phyloP scores from a whole-genome alignment of 2,888 invertebrate species.

The Dendrolimus houi region DNA sequence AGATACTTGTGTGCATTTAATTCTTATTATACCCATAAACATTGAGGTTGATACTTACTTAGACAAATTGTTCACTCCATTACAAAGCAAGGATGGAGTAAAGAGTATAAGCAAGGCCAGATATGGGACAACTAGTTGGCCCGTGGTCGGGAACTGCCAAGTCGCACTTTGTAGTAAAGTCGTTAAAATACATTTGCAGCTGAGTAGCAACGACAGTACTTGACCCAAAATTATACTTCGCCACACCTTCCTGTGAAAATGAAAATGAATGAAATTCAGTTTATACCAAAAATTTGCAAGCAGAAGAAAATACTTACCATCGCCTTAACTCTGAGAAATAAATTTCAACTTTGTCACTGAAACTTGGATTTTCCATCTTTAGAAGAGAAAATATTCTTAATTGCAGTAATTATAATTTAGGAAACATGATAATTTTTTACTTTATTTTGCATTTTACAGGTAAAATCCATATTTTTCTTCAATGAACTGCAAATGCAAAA shows the following conservation, averaged over 20 bases:
- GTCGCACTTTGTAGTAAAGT: conserved; percentile 82
- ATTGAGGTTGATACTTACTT: conserved; percentile 61
- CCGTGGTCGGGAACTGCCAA: conserved; percentile 85
- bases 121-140: conserved; percentile 89
- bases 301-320: conserved; percentile 71
- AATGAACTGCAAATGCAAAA: conserved; percentile 19
- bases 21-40: no score
- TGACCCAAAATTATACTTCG: conserved; percentile 84
- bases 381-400: background rate
- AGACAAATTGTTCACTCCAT: conserved; percentile 79
- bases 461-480: conserved; percentile 19
- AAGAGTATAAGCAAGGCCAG: conserved; percentile 85
- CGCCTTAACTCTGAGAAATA: conserved; percentile 82
- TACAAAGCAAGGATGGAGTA: conserved; percentile 84
- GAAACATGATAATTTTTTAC: no score
- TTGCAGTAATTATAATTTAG: no score
- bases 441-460: conserved; percentile 3
- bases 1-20: no score
- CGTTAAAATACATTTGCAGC: conserved; percentile 85
- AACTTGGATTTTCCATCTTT: conserved; percentile 61
- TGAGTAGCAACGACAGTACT: conserved; percentile 83
- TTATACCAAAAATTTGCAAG: background rate
- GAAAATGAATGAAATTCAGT: background rate
- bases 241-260: conserved; percentile 80
- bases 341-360: conserved; percentile 81